phyloP scores from a whole-genome alignment of 1,140 invertebrate species.

The Drosophila lowei region DNA sequence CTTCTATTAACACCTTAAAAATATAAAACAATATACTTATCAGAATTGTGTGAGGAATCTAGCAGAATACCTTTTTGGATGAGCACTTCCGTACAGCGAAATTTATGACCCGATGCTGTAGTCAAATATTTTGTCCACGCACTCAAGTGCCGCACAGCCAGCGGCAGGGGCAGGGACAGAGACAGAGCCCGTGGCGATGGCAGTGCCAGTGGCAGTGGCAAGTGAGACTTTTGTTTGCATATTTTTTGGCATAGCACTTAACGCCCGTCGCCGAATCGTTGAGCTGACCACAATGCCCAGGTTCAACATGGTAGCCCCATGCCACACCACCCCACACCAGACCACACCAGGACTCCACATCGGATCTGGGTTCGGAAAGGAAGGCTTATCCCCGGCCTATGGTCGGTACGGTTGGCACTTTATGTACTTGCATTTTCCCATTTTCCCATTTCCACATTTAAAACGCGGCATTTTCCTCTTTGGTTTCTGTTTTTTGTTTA shows the following conservation, averaged over 20 bases:
- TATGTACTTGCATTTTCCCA: conserved; percentile 61
- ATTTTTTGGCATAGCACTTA: conserved; percentile 60
- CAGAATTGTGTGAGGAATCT: neutral
- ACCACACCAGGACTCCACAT: conserved; percentile 1
- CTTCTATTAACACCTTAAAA: neutral
- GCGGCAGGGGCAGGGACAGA: neutral
- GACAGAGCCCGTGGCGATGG: neutral
- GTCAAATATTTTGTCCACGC: conserved; percentile 46
- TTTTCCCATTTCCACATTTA: conserved; percentile 62
- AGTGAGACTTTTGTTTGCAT: conserved; percentile 52
- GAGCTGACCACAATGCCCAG: conserved; percentile 66
- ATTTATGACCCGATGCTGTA: conserved; percentile 36
- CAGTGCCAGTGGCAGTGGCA: conserved; percentile 20
- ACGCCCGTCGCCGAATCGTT: conserved; percentile 23
- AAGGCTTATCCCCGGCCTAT: conserved; percentile 53
- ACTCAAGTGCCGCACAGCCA: conserved; percentile 34
- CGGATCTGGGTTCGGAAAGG: conserved; percentile 19
- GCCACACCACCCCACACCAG: neutral
- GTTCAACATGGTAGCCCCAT: conserved; percentile 18
- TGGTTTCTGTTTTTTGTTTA: conserved; percentile 13
- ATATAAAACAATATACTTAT: neutral
- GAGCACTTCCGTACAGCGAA: conserved; percentile 11
- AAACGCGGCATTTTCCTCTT: conserved; percentile 29
- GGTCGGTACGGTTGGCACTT: conserved; percentile 41
- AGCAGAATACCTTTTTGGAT: conserved; percentile 5